Conservation (phyloP, 2,888 invertebrate genomes). For the Lamproptera curius region DNA sequence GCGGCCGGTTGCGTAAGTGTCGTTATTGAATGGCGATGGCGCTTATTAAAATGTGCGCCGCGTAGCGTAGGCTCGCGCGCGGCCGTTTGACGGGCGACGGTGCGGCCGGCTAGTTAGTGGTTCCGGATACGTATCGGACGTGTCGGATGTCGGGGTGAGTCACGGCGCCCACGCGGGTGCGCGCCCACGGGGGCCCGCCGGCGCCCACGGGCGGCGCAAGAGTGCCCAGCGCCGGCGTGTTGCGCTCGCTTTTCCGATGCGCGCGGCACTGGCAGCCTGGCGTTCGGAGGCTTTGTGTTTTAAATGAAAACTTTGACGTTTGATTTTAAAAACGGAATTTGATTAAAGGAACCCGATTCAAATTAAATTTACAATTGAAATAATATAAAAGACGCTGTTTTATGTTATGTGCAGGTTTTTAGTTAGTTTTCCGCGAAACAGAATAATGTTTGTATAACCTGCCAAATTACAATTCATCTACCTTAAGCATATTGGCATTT, state of each 20-base stretch:
- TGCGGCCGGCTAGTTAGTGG: slow-evolving; percentile 64
- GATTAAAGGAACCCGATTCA: neutral
- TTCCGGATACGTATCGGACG: slow-evolving; percentile 77
- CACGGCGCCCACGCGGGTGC: slow-evolving; percentile 49
- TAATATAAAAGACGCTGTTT: neutral
- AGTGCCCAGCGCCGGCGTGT: slow-evolving; percentile 14
- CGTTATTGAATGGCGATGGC: slow-evolving; percentile 30
- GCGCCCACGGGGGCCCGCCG: slow-evolving; percentile 27
- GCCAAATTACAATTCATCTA: too few species aligned
- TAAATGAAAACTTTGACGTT: neutral
- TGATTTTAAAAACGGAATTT: neutral
- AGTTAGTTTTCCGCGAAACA: too few species aligned
- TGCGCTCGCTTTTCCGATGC: too few species aligned
- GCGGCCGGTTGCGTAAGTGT: slow-evolving; percentile 11
- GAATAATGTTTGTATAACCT: too few species aligned
- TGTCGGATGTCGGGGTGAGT: slow-evolving; percentile 79
- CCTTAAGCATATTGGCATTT: too few species aligned
- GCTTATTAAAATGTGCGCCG: slow-evolving; percentile 51
- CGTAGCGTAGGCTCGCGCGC: slow-evolving; percentile 56
- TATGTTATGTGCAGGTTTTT: too few species aligned
- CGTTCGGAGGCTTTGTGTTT: neutral
- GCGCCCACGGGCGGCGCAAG: slow-evolving; percentile 29
- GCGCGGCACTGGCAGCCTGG: neutral
- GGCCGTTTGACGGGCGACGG: slow-evolving; percentile 52
- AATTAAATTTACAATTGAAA: neutral